phyloP scores from a whole-genome alignment of 1,140 invertebrate genomes.

The Teleogryllus occipitalis region DNA sequence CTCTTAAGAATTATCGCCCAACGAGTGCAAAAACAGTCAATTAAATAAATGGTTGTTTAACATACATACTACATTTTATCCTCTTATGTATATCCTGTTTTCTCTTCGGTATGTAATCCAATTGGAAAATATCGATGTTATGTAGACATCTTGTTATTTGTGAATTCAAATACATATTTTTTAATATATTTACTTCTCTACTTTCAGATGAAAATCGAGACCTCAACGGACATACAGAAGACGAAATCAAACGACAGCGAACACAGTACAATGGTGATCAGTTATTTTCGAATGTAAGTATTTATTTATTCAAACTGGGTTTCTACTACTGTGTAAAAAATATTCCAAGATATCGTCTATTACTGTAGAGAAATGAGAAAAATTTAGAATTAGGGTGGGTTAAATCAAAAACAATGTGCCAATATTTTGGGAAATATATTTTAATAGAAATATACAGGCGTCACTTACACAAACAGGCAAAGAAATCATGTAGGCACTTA shows the following conservation, averaged over 20 bases:
- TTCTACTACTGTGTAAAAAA: neutral
- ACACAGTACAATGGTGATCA: slow-evolving; percentile 84
- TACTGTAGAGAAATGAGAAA: no score
- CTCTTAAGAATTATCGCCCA: no score
- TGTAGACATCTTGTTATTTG: neutral
- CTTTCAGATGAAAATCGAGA: slow-evolving; percentile 74
- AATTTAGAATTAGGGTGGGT: no score
- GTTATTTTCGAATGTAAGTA: slow-evolving; percentile 77
- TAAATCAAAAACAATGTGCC: no score
- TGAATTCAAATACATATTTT: neutral
- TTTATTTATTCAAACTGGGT: neutral
- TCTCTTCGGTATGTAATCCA: neutral
- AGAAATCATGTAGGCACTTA: no score
- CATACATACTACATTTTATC: no score
- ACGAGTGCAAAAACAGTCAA: no score
- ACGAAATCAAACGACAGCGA: slow-evolving; percentile 76
- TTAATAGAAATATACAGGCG: no score
- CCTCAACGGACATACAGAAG: slow-evolving; percentile 71
- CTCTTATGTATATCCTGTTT: neutral
- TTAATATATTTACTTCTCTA: slow-evolving; percentile 28
- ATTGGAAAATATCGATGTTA: neutral
- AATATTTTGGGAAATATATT: no score
- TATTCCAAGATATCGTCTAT: no score
- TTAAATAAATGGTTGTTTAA: no score
- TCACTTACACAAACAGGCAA: no score